Base-by-base conservation (phyloP, 2,797 vertebrate species). In the Pangasius mekongensis region DNA sequence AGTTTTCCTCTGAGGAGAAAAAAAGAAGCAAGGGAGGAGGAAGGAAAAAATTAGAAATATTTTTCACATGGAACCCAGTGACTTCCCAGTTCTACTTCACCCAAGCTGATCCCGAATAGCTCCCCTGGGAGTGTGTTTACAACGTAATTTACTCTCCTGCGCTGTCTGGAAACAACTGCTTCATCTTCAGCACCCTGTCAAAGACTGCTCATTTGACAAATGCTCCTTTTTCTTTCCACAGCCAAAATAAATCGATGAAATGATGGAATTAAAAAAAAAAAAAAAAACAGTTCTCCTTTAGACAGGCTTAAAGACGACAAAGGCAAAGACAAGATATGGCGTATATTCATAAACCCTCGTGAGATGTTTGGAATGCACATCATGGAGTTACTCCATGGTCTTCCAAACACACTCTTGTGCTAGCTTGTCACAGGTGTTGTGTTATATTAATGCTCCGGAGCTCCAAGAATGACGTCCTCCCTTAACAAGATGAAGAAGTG, bases 131-230 rank as follows among this genome's bases (percentile, higher is more conserved):
- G 92, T 94, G 88, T 95, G 91, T 96, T 97, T 96, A 97, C 95
- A 95, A 94, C 94, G 95, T 97, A 95, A 97, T 97, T 97, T 97
- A 96, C 95, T 96, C 95, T 95, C 94, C 94, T 96, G 95, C 94
- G 93, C 91, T 94, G 82, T 88, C 80, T 83, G 85, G 85, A 89
- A 86, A 86, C 60, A 73, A 89, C 85, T 89, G 78, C 80, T 81
- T 89, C 78, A 83, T 89, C 85, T 56, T 89, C 85, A 47, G 33
- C 18, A 56, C 67, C 66, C 62, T 82, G 88, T 89, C 85, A 86
- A 62, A 83, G 80, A 77, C 54, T 47, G 47, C 69, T 27, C 54
- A 18, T 88, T 86, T 90, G 73, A 73, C 73, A 87, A 88, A 71
- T 10, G 24, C 60, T 85, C n/a, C 30, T 74, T 88, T 87, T 85